Base-by-base conservation (phyloP, 2,113 vertebrate genomes). In the Leucoraja erinaceus region DNA sequence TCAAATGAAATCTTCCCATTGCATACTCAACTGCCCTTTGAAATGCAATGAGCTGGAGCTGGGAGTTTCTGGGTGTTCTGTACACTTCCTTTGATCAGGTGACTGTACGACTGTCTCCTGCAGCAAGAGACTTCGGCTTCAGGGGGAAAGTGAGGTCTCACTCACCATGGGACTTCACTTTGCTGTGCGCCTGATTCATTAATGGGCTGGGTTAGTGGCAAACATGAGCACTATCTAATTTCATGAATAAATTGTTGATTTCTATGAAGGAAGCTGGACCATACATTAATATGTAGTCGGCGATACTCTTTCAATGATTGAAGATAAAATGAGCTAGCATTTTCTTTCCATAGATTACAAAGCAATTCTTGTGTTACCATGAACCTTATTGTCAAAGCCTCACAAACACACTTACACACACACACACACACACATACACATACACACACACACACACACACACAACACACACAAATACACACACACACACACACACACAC, bases 321-420 rank as follows among this genome's bases (percentile, higher is more conserved):
- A 9, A 33, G n/a, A 33, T 77, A 77, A 77, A 77, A 77, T 25
- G 20, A 54, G 78, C 54, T 81, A 54, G 38, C 78, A 22, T 54
- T 81, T 81, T 54, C 18, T 81, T 54, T 22, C 16, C 47, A 33
- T 38, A 54, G 38, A 54, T 54, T 25, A 81, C 78, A 54, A 81
- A 9, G 77, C 14, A 54, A 8, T 81, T 81, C 78, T 10, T 54
- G 16, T 54, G 78, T 81, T 81, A 38, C 12, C 14, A 38, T 38
- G 77, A 47, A 18, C 28, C 28, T 28, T 28, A 9, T n/a, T 75
- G 28, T 75, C 75, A 77, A 93, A 90, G n/a, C 11, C 83, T 31
- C 93, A 33, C 93, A 94, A 83, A 31, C 92, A 94, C 20, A 4
- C 68, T 77, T 83, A 90, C 31, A 93, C 31, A 31, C 5, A 81